Percentiles rank a stretch among this genome's conserved stretches.
Evolutionary conservation across 2,113 vertebrate species (phyloP).

Genomic region (Pavo muticus): DNA sequence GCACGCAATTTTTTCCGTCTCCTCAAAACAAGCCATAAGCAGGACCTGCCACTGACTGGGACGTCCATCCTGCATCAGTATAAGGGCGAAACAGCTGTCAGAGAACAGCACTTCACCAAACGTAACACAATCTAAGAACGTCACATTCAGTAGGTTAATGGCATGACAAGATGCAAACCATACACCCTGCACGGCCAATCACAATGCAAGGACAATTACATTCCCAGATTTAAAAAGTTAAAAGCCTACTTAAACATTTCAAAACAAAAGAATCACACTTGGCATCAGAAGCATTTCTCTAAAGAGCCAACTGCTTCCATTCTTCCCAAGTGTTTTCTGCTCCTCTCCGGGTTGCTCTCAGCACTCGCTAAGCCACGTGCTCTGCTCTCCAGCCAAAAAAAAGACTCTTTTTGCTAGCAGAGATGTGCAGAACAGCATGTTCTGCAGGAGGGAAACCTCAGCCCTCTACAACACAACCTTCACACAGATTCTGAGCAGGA

Average conservation of each 20-base stretch:
- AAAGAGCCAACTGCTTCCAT: neutral
- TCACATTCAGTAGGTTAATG: neutral
- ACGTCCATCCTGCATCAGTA: neutral
- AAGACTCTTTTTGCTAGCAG: neutral
- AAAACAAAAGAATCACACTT: neutral
- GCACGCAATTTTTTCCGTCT: neutral
- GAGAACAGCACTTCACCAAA: neutral
- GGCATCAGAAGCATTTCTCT: neutral
- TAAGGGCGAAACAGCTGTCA: neutral
- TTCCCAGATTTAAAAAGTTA: neutral
- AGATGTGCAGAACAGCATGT: neutral
- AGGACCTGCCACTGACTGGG: neutral
- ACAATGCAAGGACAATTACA: neutral
- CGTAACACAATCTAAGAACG: neutral
- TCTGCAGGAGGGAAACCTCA: neutral
- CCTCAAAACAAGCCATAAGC: neutral
- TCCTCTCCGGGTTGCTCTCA: neutral
- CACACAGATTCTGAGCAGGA: neutral
- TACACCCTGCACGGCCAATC: neutral
- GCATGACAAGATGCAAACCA: neutral
- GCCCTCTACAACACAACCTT: neutral
- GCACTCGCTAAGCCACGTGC: neutral
- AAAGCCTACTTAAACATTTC: neutral
- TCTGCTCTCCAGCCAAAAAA: neutral
- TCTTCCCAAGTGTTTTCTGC: neutral